phyloP scores from a whole-genome alignment of 2,113 vertebrate species.

The Channa maculata region DNA sequence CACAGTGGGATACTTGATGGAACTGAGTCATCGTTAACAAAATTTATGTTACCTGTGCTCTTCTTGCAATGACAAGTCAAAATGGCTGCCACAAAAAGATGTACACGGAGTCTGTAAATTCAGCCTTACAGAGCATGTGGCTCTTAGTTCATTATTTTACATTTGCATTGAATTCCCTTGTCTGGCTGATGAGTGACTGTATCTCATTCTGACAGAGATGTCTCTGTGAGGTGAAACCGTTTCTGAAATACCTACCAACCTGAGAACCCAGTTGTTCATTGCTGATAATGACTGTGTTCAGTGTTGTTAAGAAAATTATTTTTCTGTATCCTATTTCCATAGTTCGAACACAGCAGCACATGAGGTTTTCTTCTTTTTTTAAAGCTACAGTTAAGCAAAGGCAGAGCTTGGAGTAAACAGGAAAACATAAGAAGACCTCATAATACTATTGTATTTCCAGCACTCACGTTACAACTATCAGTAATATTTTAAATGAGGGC shows the following conservation, averaged over 20 bases:
- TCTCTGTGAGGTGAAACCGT: conserved; percentile 39
- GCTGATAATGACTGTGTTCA: conserved; percentile 21
- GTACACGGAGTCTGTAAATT: too few species aligned
- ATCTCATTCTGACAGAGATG: conserved; percentile 26
- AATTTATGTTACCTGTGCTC: background rate
- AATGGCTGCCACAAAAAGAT: background rate
- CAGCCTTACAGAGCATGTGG: background rate
- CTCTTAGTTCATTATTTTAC: background rate
- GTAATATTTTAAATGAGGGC: conserved; percentile 74
- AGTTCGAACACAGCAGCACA: background rate
- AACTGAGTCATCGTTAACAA: too few species aligned
- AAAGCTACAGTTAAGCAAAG: conserved; percentile 30
- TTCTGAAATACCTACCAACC: conserved; percentile 20
- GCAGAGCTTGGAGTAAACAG: conserved; percentile 42
- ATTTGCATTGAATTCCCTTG: background rate
- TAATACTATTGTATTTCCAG: conserved; percentile 66
- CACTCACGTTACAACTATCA: conserved; percentile 79
- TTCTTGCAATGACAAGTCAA: background rate
- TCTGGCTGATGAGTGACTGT: background rate
- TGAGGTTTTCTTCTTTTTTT: background rate
- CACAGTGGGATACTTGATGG: too few species aligned
- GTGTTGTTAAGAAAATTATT: conserved; percentile 32
- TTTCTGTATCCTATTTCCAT: conserved; percentile 20
- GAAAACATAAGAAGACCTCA: conserved; percentile 71
- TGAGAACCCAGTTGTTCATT: conserved; percentile 27